Conservation (phyloP, 1,140 invertebrate species). For the Drosophila ficusphila region DNA sequence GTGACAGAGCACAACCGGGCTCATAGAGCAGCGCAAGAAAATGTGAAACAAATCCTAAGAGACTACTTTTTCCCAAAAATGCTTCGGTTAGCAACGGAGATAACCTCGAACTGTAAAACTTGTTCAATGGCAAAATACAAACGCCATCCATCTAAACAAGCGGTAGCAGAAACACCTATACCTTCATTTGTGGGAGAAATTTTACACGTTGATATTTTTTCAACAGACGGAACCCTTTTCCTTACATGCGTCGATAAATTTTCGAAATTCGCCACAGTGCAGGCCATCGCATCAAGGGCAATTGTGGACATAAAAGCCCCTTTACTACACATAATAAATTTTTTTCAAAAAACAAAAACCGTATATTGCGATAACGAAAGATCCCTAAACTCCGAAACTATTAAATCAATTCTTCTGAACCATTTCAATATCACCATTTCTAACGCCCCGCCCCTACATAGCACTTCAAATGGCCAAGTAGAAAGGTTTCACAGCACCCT, state of each 20-base stretch:
- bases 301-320: background rate
- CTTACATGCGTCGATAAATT: background rate
- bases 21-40: background rate
- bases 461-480: no score
- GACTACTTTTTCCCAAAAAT: conserved; percentile 11
- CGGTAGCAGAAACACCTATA: background rate
- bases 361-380: no score
- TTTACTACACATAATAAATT: background rate
- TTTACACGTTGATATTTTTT: background rate
- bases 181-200: background rate
- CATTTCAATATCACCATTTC: no score
- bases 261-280: background rate
- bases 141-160: background rate
- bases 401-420: no score
- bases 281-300: background rate
- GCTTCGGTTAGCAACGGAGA: background rate
- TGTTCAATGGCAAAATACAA: conserved; percentile 5
- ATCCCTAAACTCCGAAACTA: no score
- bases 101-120: background rate
- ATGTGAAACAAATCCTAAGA: background rate
- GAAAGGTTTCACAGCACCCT: background rate
- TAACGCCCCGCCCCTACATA: no score
- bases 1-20: background rate
- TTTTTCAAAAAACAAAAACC: no score
- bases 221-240: background rate